These are phyloP conservation scores for Cistogaster globosa DNA, from an alignment of 2,888 invertebrate genomes.

Conservation along the genomic window DNA sequence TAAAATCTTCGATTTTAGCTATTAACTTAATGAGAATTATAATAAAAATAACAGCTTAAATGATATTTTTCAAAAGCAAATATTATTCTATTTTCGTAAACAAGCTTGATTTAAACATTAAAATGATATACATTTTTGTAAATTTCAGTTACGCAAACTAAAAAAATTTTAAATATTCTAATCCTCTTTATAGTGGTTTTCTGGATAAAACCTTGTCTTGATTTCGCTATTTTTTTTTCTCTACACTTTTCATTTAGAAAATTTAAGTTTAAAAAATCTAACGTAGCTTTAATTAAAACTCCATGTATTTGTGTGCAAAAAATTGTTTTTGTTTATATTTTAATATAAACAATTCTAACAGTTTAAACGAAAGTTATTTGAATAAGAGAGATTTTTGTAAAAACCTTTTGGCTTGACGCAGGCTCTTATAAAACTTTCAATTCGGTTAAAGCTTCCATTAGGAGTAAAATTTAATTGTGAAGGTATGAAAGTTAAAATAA, in stretches of 20 bases:
- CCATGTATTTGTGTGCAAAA: background rate
- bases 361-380: conserved; percentile 30
- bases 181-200: conserved; percentile 34
- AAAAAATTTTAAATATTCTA: too few relatives aligned
- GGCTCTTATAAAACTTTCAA: too few relatives aligned
- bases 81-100: background rate
- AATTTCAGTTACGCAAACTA: too few relatives aligned
- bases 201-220: conserved; percentile 43
- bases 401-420: too few relatives aligned
- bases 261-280: background rate
- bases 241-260: background rate
- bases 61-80: conserved; percentile 25
- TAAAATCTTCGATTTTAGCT: conserved; percentile 27
- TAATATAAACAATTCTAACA: background rate
- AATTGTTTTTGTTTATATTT: background rate
- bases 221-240: background rate
- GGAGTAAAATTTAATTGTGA: too few relatives aligned
- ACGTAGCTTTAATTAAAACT: conserved; percentile 11
- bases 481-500: too few relatives aligned
- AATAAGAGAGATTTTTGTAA: background rate
- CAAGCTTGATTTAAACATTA: background rate
- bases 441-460: too few relatives aligned
- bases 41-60: background rate
- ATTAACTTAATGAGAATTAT: conserved; percentile 45
- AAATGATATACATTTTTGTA: background rate